These are phyloP conservation scores for Sesia bembeciformis DNA, from an alignment of 2,888 invertebrate genomes.

Conservation along the genomic window DNA sequence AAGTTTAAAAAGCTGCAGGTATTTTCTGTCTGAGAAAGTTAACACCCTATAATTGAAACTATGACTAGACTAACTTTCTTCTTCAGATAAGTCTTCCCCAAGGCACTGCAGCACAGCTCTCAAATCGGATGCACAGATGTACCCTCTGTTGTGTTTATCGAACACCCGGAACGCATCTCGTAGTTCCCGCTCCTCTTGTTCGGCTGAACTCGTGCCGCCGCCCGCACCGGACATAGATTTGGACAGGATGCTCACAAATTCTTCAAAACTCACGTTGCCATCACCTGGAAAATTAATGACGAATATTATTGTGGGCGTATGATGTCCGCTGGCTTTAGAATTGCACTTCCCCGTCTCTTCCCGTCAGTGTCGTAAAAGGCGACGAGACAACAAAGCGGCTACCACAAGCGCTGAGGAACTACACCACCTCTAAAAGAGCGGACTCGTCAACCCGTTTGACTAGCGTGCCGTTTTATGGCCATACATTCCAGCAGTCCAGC, in stretches of 20 bases:
- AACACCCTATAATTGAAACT: too few relatives aligned
- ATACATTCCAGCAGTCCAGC: too few relatives aligned
- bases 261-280: slow-evolving; percentile 91
- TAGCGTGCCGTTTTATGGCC: too few relatives aligned
- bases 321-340: too few relatives aligned
- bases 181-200: slow-evolving; percentile 87
- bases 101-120: slow-evolving; percentile 90
- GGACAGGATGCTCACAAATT: slow-evolving; percentile 89
- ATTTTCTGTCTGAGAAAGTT: too few relatives aligned
- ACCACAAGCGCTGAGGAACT: too few relatives aligned
- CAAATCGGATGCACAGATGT: slow-evolving; percentile 91
- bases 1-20: too few relatives aligned
- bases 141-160: slow-evolving; percentile 93
- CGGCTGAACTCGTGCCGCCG: slow-evolving; percentile 76
- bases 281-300: slow-evolving; percentile 73
- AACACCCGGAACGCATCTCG: slow-evolving; percentile 92
- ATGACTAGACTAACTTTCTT: slow-evolving; percentile 82
- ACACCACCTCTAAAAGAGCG: too few relatives aligned
- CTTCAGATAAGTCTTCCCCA: slow-evolving; percentile 91
- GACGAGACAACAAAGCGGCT: too few relatives aligned
- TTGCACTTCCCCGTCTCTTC: too few relatives aligned
- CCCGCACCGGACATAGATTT: slow-evolving; percentile 81
- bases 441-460: too few relatives aligned
- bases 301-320: not conserved
- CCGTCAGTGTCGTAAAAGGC: too few relatives aligned